A percentile compares a stretch with the other conserved stretches of the same genome.
phyloP scores from a whole-genome alignment of 2,113 vertebrate species.

The Cyrtonyx montezumae region DNA sequence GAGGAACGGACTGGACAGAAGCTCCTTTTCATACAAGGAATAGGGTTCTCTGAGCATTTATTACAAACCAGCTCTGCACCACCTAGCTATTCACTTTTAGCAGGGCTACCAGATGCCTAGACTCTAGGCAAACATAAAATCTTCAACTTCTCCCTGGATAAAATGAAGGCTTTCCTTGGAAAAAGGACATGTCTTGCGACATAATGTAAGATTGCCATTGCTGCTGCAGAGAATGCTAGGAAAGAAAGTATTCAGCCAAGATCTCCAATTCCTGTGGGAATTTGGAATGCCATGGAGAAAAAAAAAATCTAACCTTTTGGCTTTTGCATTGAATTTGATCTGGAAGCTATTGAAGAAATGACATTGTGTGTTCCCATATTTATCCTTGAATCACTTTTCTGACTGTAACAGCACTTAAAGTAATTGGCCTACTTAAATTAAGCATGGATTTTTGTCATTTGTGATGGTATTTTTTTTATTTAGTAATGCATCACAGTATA shows the following conservation, averaged over 20 bases:
- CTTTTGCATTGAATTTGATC: slow-evolving; percentile 28
- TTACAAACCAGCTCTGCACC: neutral
- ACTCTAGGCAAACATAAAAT: neutral
- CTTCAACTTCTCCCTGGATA: neutral
- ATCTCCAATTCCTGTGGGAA: neutral
- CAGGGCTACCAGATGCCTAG: neutral
- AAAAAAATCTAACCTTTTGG: neutral
- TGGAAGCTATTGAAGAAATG: slow-evolving; percentile 43
- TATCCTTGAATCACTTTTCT: slow-evolving; percentile 55
- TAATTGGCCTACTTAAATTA: slow-evolving; percentile 55
- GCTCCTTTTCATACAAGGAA: neutral
- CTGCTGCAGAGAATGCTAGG: neutral
- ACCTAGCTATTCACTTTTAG: neutral
- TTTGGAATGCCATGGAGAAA: neutral
- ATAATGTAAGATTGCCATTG: neutral
- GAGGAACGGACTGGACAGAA: neutral
- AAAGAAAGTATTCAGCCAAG: neutral
- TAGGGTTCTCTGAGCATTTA: neutral
- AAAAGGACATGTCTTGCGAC: neutral
- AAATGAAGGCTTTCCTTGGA: neutral
- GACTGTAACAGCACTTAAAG: slow-evolving; percentile 45
- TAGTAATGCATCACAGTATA: neutral
- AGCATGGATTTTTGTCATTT: slow-evolving; percentile 44
- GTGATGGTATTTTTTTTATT: slow-evolving; percentile 45
- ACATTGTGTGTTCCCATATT: neutral